phyloP scores from a whole-genome alignment of 2,888 invertebrate species.

The Luperina testacea region DNA sequence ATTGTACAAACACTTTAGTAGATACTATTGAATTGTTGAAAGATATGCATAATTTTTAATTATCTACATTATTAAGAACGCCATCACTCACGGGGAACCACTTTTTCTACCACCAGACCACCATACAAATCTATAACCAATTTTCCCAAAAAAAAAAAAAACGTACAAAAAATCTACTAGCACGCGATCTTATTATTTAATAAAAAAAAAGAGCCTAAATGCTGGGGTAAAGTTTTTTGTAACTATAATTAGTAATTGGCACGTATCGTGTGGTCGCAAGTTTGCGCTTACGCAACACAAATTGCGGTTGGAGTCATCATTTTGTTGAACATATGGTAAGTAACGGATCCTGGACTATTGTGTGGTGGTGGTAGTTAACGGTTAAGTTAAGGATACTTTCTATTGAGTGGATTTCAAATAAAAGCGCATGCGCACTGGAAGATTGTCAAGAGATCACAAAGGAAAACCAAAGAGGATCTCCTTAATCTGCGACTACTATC shows the following conservation, averaged over 20 bases:
- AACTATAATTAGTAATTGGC: conserved; percentile 85
- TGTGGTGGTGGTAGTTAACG: conserved; percentile 7
- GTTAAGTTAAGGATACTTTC: conserved; percentile 5
- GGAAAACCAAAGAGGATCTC: neutral
- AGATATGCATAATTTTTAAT: neutral
- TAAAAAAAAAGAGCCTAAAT: conserved; percentile 54
- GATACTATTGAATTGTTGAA: neutral
- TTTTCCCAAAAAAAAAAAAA: conserved; percentile 24
- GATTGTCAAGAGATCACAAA: neutral
- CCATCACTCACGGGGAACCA: neutral
- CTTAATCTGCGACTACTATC: neutral
- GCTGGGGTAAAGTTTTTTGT: conserved; percentile 72
- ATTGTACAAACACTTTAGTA: neutral
- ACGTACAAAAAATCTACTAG: conserved; percentile 21
- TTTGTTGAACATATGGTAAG: conserved; percentile 58
- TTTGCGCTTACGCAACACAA: conserved; percentile 63
- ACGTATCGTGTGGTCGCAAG: conserved; percentile 78
- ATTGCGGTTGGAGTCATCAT: conserved; percentile 65
- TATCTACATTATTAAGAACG: neutral
- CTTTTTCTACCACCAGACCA: conserved; percentile 14
- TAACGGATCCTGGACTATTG: conserved; percentile 57
- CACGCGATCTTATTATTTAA: conserved; percentile 65
- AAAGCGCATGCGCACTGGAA: neutral
- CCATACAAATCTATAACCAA: conserved; percentile 50
- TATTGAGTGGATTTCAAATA: neutral